Evolutionary conservation across 2,113 vertebrate genomes (phyloP).

Genomic region (Muntiacus reevesi): DNA sequence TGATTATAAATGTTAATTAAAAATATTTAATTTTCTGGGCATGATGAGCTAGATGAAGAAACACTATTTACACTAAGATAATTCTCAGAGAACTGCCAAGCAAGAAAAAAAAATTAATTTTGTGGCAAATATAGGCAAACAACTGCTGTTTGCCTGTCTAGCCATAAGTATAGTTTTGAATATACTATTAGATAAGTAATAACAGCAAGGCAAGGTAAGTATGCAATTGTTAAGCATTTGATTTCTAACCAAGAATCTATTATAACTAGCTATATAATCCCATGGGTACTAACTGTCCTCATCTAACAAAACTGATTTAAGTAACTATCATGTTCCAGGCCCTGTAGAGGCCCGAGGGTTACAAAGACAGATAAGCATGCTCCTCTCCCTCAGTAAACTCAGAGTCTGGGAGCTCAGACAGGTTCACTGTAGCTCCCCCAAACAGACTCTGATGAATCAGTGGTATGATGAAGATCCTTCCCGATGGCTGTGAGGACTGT

Average conservation of each 20-base stretch:
- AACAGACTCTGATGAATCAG: neutral
- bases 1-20: conserved; percentile 62
- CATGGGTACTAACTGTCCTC: neutral
- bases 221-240: neutral
- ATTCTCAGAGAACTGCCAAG: conserved; percentile 38
- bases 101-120: conserved; percentile 45
- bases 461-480: neutral
- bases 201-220: neutral
- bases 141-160: neutral
- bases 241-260: neutral
- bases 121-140: neutral
- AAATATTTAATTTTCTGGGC: conserved; percentile 60
- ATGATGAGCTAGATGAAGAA: conserved; percentile 40
- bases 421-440: neutral
- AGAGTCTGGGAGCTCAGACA: neutral
- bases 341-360: neutral
- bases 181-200: neutral
- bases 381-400: neutral
- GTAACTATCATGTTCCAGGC: neutral
- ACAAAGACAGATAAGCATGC: neutral
- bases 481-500: neutral
- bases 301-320: conserved; percentile 2
- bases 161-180: neutral
- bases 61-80: conserved; percentile 28
- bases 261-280: neutral